A percentile compares a stretch with the other conserved stretches of the same genome.
Conservation (phyloP, 2,113 vertebrate species). For the Alosa alosa region DNA sequence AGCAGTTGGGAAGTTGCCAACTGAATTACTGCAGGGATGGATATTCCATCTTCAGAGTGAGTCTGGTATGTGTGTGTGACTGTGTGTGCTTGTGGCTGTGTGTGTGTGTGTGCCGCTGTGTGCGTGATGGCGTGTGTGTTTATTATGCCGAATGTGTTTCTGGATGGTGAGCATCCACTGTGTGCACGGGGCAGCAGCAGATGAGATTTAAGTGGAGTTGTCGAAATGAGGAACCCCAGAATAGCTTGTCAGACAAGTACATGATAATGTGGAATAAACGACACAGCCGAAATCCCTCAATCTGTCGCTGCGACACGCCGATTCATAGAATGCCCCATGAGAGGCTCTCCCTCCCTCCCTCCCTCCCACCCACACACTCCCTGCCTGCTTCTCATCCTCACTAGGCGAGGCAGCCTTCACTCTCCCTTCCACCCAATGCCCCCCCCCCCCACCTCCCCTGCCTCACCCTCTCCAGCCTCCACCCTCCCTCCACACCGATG, state of each 20-base stretch:
- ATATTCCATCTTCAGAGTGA: conserved; percentile 16
- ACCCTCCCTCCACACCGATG: not conserved
- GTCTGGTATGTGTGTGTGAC: not conserved
- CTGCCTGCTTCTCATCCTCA: not conserved
- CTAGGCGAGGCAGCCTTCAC: not conserved
- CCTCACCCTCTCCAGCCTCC: not conserved
- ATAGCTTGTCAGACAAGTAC: not conserved
- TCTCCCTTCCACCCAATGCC: not conserved
- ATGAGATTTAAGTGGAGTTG: not conserved
- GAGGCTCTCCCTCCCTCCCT: not conserved
- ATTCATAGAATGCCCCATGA: conserved; percentile 1
- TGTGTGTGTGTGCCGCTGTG: not conserved
- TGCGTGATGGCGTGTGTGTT: not conserved
- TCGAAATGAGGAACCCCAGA: not conserved
- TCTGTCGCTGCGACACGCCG: not conserved
- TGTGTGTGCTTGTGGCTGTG: not conserved
- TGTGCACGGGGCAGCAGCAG: not conserved
- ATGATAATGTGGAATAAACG: conserved; percentile 4
- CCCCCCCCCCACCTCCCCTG: not conserved
- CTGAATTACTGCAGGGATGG: conserved; percentile 21
- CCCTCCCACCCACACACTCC: not conserved
- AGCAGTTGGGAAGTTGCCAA: conserved; percentile 24
- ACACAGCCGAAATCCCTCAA: not conserved
- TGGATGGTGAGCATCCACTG: conserved; percentile 4
- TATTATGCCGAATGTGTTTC: not conserved